Evolutionary conservation across 2,888 invertebrate species (phyloP).

Genomic region (Rutpela maculata): DNA sequence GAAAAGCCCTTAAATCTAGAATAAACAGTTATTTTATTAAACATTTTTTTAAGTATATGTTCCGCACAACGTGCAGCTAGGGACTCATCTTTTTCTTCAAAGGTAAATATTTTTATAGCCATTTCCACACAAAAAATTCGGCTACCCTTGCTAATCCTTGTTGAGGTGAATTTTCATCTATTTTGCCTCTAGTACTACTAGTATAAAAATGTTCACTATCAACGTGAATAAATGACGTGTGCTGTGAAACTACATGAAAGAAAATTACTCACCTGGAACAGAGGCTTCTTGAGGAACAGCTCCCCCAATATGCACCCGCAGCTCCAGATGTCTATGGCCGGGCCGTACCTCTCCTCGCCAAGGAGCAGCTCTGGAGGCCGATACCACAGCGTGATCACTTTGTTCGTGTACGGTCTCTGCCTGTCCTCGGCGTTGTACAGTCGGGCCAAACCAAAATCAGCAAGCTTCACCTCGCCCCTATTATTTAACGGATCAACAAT

Average conservation of each 20-base stretch:
- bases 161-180: too few relatives aligned
- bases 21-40: too few relatives aligned
- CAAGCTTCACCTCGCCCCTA: slow-evolving; percentile 99
- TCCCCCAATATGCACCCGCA: slow-evolving; percentile 99
- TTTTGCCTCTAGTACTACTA: too few relatives aligned
- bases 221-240: too few relatives aligned
- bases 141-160: too few relatives aligned
- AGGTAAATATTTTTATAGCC: too few relatives aligned
- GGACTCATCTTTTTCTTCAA: too few relatives aligned
- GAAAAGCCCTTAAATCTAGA: too few relatives aligned
- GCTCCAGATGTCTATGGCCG: slow-evolving; percentile 99
- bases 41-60: too few relatives aligned
- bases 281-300: slow-evolving; percentile 94
- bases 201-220: too few relatives aligned
- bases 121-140: too few relatives aligned
- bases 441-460: slow-evolving; percentile 98
- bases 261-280: slow-evolving; percentile 86
- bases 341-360: slow-evolving; percentile 98
- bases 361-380: slow-evolving; percentile 97
- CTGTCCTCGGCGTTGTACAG: slow-evolving; percentile 96
- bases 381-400: slow-evolving; percentile 99
- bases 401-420: slow-evolving; percentile 97
- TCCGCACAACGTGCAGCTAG: too few relatives aligned
- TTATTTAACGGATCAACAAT: slow-evolving; percentile 44
- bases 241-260: not conserved